Evolutionary conservation across 2,113 vertebrate genomes (phyloP), one percentile per base, ranked within the genome.

Genomic region (Ptilonorhynchus violaceus): DNA sequence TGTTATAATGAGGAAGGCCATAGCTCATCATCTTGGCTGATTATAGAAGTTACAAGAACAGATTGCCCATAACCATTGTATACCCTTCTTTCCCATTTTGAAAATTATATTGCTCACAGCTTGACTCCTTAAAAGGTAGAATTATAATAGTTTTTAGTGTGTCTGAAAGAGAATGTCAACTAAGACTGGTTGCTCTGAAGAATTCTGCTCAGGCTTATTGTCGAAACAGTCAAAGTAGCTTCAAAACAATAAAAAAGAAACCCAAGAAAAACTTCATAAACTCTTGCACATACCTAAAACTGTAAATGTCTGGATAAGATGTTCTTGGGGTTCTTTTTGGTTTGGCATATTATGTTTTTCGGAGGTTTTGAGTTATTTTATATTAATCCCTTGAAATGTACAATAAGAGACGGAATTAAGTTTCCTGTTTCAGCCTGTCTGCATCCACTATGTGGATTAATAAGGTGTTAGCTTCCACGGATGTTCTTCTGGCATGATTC

Each of bases 101-200:
- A 85, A 96, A 94, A 97, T 96, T 94, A 84, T 93, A 96, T 90
- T 97, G 81, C 92, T 93, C 96, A 92, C 93, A 97, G 96, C 96
- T 95, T 96, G 93, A 96, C 78, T 96, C 50, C 90, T 88, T 92
- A 59, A 92, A 95, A 75, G 59, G 55, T 85, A 94, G 85, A 94
- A 96, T 90, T 94, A 94, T 70, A 95, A 92, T 86, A 56, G 2
- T 25, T 93, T 82, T 84, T 78, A 90, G 62, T 50, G 50, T 59
- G 35, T 74, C 75, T 90, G 70, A 94, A 92, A 72, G 35, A 90
- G 82, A 96, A 88, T 94, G 70, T 92, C 90, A 92, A 60, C 33
- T 63, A 88, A 86, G 30, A 41, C 28, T 35, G 11, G 24, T 67
- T 93, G 35, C 33, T 81, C 35, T 58, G 31, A 92, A 80, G 39